Percentiles rank a stretch among this genome's conserved stretches.
phyloP scores from a whole-genome alignment of 1,140 invertebrate species.

The Brachionus koreanus region DNA sequence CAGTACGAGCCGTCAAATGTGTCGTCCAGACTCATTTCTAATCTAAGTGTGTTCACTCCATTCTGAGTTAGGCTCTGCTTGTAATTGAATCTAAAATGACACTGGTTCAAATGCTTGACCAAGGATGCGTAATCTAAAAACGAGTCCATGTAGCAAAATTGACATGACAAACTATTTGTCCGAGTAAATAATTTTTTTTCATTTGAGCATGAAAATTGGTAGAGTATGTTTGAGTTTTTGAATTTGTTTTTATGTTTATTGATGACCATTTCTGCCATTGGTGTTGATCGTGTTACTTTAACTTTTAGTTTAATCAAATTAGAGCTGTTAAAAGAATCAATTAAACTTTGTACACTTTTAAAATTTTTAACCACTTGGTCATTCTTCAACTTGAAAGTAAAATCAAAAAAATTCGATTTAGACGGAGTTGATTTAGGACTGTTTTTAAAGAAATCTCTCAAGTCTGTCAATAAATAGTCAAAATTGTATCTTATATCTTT shows the following conservation, averaged over 20 bases:
- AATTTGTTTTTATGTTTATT: neutral
- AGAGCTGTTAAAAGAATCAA: neutral
- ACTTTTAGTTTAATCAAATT: neutral
- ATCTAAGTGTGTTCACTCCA: neutral
- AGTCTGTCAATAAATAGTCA: neutral
- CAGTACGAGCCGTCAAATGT: constrained; percentile 89
- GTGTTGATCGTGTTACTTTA: neutral
- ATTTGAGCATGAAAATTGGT: neutral
- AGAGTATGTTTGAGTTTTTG: neutral
- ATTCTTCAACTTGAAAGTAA: neutral
- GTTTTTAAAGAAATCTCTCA: neutral
- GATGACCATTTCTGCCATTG: neutral
- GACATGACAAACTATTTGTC: neutral
- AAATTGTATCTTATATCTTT: neutral
- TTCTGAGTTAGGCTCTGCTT: neutral
- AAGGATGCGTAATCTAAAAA: neutral
- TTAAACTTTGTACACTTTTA: neutral
- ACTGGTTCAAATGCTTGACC: constrained; percentile 19
- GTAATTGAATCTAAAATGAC: constrained; percentile 27
- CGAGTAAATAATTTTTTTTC: neutral
- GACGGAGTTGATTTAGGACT: neutral
- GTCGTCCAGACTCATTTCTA: constrained; percentile 72
- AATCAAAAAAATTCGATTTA: constrained; percentile 3
- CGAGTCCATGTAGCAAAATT: neutral
- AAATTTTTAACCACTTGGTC: neutral